Conservation (phyloP, 1,140 invertebrate genomes). For the Drosophila santomea region DNA sequence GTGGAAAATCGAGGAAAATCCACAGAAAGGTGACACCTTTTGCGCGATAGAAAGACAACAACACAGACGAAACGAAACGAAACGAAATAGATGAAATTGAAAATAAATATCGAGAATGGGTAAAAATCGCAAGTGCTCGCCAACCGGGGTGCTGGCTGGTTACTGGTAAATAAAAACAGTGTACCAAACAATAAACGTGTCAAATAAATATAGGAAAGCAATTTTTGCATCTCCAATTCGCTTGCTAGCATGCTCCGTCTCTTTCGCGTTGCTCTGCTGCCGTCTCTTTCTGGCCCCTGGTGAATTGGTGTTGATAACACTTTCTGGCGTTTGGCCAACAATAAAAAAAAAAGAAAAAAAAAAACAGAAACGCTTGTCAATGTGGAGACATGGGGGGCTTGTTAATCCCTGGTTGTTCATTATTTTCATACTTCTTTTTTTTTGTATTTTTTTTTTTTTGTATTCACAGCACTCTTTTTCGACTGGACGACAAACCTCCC, state of each 20-base stretch:
- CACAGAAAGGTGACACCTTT: constrained; percentile 27
- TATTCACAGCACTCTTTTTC: constrained; percentile 10
- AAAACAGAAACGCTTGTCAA: not conserved
- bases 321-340: constrained; percentile 41
- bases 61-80: not conserved
- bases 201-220: constrained; percentile 51
- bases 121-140: not conserved
- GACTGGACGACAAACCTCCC: constrained; percentile 7
- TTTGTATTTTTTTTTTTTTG: not conserved
- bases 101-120: constrained; percentile 46
- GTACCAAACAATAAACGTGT: constrained; percentile 39
- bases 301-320: constrained; percentile 53
- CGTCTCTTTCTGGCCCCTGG: not conserved
- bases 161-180: constrained; percentile 7
- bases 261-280: not conserved
- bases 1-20: constrained; percentile 23
- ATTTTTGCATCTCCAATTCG: constrained; percentile 43
- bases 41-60: constrained; percentile 37
- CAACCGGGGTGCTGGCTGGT: not conserved
- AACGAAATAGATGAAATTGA: constrained; percentile 50
- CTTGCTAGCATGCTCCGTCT: not conserved
- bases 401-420: constrained; percentile 60
- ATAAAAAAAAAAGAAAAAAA: not conserved
- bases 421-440: constrained; percentile 28
- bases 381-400: constrained; percentile 20